Percentiles rank a stretch among this genome's conserved stretches.
Conservation (phyloP, 2,797 vertebrate species). For the Gouania willdenowi region DNA sequence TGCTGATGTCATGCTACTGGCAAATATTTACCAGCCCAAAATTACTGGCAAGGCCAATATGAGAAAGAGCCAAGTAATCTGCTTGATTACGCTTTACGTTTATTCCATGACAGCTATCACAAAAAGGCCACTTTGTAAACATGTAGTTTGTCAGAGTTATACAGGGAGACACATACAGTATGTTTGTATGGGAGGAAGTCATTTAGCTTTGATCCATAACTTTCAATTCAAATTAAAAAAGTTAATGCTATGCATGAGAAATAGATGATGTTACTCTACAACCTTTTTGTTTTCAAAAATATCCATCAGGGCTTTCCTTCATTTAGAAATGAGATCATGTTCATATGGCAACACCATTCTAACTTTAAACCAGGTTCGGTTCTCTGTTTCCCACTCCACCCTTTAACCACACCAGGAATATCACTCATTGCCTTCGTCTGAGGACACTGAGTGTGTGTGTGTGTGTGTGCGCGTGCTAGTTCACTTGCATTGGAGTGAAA, state of each 20-base stretch:
- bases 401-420: conserved; percentile 68
- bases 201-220: conserved; percentile 18
- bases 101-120: conserved; percentile 57
- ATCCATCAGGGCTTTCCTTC: conserved; percentile 60
- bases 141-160: conserved; percentile 35
- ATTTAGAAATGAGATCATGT: conserved; percentile 68
- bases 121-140: conserved; percentile 50
- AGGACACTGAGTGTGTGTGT: conserved; percentile 35
- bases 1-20: conserved; percentile 72
- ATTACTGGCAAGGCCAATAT: conserved; percentile 56
- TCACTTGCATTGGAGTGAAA: conserved; percentile 39
- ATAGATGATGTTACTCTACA: conserved; percentile 35
- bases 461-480: conserved; percentile 3
- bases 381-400: conserved; percentile 62
- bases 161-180: not conserved
- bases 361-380: conserved; percentile 70
- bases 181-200: conserved; percentile 21
- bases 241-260: conserved; percentile 50
- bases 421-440: conserved; percentile 51
- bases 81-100: conserved; percentile 66
- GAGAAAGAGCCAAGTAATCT: conserved; percentile 58
- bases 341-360: conserved; percentile 65
- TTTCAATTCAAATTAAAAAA: conserved; percentile 39
- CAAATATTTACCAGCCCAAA: conserved; percentile 77
- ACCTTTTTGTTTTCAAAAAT: conserved; percentile 42